These are phyloP conservation scores for Desmophyllum pertusum DNA, from an alignment of 92 coral and sea anemone genomes.

Conservation along the genomic window DNA sequence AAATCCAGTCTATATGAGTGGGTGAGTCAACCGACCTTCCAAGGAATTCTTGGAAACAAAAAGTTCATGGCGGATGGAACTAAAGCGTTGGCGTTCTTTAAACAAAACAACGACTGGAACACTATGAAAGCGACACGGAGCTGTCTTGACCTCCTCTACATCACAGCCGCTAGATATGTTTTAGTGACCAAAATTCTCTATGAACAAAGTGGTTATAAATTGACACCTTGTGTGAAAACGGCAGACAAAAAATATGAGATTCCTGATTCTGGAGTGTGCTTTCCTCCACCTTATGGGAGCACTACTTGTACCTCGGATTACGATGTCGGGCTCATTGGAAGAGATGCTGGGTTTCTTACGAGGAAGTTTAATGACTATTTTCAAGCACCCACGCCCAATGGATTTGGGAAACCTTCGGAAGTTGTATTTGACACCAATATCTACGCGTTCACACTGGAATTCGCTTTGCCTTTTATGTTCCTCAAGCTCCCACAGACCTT, in stretches of 20 bases:
- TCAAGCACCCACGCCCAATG: neutral
- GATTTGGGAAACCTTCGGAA: slow-evolving; percentile 48
- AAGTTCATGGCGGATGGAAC: slow-evolving; percentile 40
- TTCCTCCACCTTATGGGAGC: slow-evolving; percentile 52
- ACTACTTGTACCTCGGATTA: slow-evolving; percentile 56
- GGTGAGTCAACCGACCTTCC: slow-evolving; percentile 36
- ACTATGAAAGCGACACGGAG: slow-evolving; percentile 4
- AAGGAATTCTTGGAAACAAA: slow-evolving; percentile 4
- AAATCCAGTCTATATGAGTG: slow-evolving; percentile 5
- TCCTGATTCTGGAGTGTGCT: slow-evolving; percentile 48
- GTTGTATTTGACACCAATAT: slow-evolving; percentile 61
- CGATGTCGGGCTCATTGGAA: slow-evolving; percentile 60
- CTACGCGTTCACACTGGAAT: slow-evolving; percentile 57
- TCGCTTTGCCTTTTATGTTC: slow-evolving; percentile 57
- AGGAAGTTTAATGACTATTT: slow-evolving; percentile 39
- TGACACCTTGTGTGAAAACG: slow-evolving; percentile 19
- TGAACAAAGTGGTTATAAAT: slow-evolving; percentile 17
- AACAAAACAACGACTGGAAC: slow-evolving; percentile 54
- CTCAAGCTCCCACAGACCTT: slow-evolving; percentile 43
- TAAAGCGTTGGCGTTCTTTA: slow-evolving; percentile 46
- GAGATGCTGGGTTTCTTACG: slow-evolving; percentile 29
- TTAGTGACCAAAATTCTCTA: slow-evolving; percentile 55
- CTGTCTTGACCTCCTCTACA: slow-evolving; percentile 22
- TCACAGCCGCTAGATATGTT: slow-evolving; percentile 59
- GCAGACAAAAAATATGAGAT: neutral